phyloP scores from a whole-genome alignment of 2,888 invertebrate genomes.

The Lepidochitona cinerea region DNA sequence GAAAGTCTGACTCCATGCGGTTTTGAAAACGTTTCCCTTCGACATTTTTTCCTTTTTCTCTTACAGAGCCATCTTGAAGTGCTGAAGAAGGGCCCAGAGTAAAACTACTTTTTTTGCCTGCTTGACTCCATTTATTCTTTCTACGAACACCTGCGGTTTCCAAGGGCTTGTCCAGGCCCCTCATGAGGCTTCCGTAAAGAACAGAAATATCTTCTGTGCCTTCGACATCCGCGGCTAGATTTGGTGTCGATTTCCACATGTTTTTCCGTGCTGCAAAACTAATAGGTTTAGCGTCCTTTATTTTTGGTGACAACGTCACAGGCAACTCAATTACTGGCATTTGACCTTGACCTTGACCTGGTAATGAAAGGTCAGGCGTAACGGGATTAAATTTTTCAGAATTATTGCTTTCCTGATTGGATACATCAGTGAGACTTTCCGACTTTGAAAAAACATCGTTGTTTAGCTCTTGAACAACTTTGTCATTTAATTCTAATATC shows the following conservation, averaged over 20 bases:
- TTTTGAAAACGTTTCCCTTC: not conserved
- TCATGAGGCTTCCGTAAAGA: slow-evolving; percentile 27
- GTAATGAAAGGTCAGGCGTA: not conserved
- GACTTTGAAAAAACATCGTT: no score
- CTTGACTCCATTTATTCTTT: no score
- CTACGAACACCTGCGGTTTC: not conserved
- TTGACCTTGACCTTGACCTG: not conserved
- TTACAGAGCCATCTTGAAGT: no score
- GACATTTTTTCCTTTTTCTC: not conserved
- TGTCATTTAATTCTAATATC: no score
- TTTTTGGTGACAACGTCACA: not conserved
- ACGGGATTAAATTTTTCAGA: no score
- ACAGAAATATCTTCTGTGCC: slow-evolving; percentile 12
- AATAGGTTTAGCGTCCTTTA: no score
- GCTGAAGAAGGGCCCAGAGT: not conserved
- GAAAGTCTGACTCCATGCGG: not conserved
- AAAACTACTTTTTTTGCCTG: not conserved
- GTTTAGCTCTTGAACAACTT: no score
- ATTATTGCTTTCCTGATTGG: no score
- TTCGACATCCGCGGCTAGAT: not conserved
- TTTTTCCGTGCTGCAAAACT: not conserved
- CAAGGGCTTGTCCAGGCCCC: slow-evolving; percentile 5
- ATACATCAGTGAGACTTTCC: no score
- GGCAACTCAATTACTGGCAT: not conserved
- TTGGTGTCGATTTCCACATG: slow-evolving; percentile 2